Base-by-base conservation (phyloP, 2,113 vertebrate genomes). In the Rhinogobius similis region DNA sequence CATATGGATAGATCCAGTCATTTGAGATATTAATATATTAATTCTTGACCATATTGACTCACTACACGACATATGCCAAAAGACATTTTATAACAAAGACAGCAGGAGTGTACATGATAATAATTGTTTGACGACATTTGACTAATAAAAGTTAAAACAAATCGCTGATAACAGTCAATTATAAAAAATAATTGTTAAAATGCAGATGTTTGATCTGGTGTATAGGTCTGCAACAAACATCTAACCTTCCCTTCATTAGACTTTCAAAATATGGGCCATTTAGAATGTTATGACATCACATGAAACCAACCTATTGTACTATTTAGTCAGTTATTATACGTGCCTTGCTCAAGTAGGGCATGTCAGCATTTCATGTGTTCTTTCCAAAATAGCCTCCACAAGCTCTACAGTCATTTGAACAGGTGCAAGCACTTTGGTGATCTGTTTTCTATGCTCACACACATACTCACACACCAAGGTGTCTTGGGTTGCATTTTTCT, bases 361-460 rank as follows among this genome's bases (percentile, higher is more conserved):
- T 24, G 50, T 75, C 23, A 48, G 18, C 55, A 58, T 21, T 69
- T 63, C 64, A 26, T 23, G 21, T 18, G 41, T n/a, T 68, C 44
- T 50, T 62, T 62, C 32, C 63, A 39, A 62, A 63, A 63, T 61
- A 61, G 29, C 58, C 58, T 61, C 29, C 29, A 68, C 29, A 52
- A 20, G 46, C 32, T 21, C 36, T 4, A 10, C 13, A 44, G n/a
- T 38, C 20, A 9, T 29, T 69, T 66, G 58, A 38, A 73, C 72
- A 79, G 62, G 71, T 67, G 73, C 52, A 58, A 79, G 77, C 68
- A 81, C 73, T 70, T 79, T 68, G 67, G 38, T n/a, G 38, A 58
- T 72, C 56, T 39, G 39, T 73, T 82, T 75, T 75, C 63, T 73
- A 75, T 81, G 61, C 43, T 83, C 43, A 79, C 67, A 69, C 63